A percentile compares a stretch with the other conserved stretches of the same genome.
Conservation (phyloP, 2,113 vertebrate species). For the Eurypyga helias region DNA sequence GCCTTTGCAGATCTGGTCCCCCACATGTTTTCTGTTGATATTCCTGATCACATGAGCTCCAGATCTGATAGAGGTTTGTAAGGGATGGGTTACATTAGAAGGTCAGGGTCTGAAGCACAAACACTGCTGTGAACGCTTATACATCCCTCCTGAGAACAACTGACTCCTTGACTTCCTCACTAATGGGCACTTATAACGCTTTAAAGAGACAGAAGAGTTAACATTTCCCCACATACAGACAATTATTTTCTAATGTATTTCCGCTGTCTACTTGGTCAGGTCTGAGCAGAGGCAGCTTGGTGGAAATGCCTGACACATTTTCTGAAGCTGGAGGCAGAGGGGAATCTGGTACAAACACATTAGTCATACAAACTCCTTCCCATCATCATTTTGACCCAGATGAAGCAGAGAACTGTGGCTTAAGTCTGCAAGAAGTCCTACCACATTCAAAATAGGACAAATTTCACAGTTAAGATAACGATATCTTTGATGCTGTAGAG, state of each 20-base stretch:
- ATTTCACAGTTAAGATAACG: not conserved
- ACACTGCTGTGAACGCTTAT: not conserved
- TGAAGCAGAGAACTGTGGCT: not conserved
- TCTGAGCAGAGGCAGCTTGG: not conserved
- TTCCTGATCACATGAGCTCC: not conserved
- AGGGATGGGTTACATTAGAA: not conserved
- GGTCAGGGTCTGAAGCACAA: not conserved
- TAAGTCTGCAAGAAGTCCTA: not conserved
- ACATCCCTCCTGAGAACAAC: not conserved
- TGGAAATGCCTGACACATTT: not conserved
- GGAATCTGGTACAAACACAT: not conserved
- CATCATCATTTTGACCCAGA: not conserved
- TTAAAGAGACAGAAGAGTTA: conserved; percentile 17
- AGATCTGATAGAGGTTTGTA: not conserved
- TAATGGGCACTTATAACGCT: conserved; percentile 28
- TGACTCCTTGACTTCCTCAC: conserved; percentile 43
- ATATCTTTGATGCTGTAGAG: not conserved
- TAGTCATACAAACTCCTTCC: not conserved
- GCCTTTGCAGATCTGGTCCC: not conserved
- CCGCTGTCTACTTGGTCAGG: not conserved
- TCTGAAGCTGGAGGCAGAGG: not conserved
- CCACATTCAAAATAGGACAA: not conserved
- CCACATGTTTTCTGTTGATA: not conserved
- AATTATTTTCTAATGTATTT: conserved; percentile 24
- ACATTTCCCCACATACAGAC: not conserved